Conservation (phyloP, 1,140 invertebrate genomes). For the Cyclina sinensis region DNA sequence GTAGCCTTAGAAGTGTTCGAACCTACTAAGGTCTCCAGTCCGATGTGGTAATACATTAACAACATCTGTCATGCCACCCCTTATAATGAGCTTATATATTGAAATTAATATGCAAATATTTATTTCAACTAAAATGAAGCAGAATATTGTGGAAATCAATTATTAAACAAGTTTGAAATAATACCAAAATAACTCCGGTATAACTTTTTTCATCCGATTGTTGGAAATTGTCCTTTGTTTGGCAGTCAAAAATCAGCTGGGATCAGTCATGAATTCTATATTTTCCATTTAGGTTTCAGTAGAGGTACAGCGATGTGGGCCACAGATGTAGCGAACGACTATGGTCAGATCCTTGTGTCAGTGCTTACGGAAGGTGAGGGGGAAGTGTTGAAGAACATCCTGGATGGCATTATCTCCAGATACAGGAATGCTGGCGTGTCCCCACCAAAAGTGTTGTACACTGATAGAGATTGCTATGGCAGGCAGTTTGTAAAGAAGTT, state of each 20-base stretch:
- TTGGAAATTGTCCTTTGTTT: constrained; percentile 15
- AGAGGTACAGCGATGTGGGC: constrained; percentile 71
- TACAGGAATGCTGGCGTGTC: constrained; percentile 48
- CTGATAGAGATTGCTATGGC: constrained; percentile 66
- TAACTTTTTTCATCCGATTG: constrained; percentile 4
- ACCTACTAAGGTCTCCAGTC: constrained; percentile 8
- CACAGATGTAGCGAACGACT: constrained; percentile 61
- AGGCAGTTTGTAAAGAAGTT: not conserved
- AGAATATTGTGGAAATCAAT: constrained; percentile 9
- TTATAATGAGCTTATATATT: not conserved
- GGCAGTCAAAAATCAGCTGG: not conserved
- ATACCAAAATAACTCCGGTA: constrained; percentile 21
- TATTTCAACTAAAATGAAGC: not conserved
- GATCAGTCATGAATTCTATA: not conserved
- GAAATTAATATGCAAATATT: not conserved
- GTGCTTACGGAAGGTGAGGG: constrained; percentile 70
- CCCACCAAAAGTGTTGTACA: constrained; percentile 54
- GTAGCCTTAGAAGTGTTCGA: constrained; percentile 5
- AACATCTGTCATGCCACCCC: constrained; percentile 2
- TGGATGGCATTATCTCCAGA: constrained; percentile 33
- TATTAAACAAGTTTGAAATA: constrained; percentile 15
- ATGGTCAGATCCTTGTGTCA: constrained; percentile 72
- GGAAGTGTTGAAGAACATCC: constrained; percentile 49
- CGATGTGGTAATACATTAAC: constrained; percentile 13
- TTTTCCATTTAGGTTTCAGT: constrained; percentile 42